Conservation (phyloP, 1,140 invertebrate genomes). For the Helicoverpa armigera region DNA sequence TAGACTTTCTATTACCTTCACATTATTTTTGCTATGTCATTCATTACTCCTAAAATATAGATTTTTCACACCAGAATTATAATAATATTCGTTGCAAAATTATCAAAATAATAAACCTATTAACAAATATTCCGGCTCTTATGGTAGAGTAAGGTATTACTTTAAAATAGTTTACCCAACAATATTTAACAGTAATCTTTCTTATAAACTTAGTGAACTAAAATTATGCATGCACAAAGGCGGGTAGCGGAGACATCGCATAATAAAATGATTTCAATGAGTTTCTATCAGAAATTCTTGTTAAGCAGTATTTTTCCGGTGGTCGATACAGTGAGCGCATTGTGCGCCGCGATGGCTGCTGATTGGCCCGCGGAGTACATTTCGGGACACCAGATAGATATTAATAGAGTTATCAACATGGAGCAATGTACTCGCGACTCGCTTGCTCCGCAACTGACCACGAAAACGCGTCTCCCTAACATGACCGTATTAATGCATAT, state of each 20-base stretch:
- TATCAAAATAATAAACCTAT: too few relatives aligned
- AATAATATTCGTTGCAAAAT: too few relatives aligned
- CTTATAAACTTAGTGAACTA: too few relatives aligned
- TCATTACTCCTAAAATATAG: too few relatives aligned
- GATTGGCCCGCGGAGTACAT: constrained; percentile 67
- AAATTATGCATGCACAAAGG: too few relatives aligned
- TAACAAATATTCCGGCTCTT: too few relatives aligned
- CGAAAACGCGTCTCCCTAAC: constrained; percentile 51
- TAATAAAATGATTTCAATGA: not conserved
- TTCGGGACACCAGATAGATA: constrained; percentile 76
- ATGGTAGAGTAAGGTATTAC: too few relatives aligned
- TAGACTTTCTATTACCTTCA: not conserved
- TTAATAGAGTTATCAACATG: constrained; percentile 81
- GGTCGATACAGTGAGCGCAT: constrained; percentile 8
- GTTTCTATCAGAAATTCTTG: constrained; percentile 1
- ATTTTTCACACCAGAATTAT: too few relatives aligned
- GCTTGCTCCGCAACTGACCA: constrained; percentile 41
- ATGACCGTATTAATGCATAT: constrained; percentile 3
- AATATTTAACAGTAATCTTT: too few relatives aligned
- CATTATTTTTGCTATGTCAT: not conserved
- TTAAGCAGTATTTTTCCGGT: constrained; percentile 22
- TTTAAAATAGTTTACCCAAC: too few relatives aligned
- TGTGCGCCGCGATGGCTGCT: constrained; percentile 51
- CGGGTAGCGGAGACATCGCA: too few relatives aligned
- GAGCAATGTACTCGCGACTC: constrained; percentile 72